Conservation (phyloP, 2,113 vertebrate genomes). For the Semicossyphus pulcher region DNA sequence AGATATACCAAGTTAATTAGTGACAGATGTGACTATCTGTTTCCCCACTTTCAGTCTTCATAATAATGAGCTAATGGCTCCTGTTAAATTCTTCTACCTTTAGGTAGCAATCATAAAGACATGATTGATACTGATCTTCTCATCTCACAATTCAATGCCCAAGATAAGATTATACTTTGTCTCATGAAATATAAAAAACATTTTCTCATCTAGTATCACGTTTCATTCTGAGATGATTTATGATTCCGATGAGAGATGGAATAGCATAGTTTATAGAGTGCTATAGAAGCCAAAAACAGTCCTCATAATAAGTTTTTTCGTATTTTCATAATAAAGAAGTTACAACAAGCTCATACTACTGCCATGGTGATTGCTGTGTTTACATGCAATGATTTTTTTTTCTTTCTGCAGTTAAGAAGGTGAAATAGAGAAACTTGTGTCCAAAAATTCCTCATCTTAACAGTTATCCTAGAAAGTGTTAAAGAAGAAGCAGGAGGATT, state of each 20-base stretch:
- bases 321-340: not conserved
- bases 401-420: not conserved
- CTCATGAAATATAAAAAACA: too few species aligned
- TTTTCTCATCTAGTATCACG: too few species aligned
- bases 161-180: too few species aligned
- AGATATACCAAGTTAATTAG: not conserved
- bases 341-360: not conserved
- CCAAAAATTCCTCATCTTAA: slow-evolving; percentile 32
- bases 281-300: not conserved
- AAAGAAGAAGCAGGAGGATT: slow-evolving; percentile 37
- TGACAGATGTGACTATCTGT: not conserved
- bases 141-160: too few species aligned
- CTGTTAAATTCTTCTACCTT: not conserved
- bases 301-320: not conserved
- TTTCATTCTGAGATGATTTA: slow-evolving; percentile 11
- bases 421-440: not conserved
- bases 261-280: not conserved
- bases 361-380: not conserved
- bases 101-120: not conserved
- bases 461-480: slow-evolving; percentile 41
- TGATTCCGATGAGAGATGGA: not conserved
- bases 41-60: not conserved
- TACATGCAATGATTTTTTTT: not conserved
- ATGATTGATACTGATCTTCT: not conserved
- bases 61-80: not conserved